These are phyloP conservation scores for Apoderus coryli DNA, from an alignment of 2,888 invertebrate genomes.

Conservation along the genomic window DNA sequence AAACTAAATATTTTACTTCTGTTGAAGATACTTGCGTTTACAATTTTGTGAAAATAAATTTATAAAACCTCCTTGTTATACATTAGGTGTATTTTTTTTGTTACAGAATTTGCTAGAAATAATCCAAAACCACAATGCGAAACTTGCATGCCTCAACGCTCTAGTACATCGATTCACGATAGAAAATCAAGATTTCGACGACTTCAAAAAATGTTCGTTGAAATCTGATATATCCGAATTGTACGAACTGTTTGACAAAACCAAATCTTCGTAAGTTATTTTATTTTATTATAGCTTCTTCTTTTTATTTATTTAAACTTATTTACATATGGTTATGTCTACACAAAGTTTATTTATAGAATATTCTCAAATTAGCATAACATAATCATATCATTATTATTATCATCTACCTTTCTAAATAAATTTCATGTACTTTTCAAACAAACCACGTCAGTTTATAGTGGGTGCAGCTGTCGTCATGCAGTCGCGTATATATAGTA, in stretches of 20 bases:
- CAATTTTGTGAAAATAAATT: background rate
- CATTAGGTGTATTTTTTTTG: slow-evolving; percentile 6
- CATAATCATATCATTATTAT: too few relatives aligned
- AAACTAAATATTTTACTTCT: too few relatives aligned
- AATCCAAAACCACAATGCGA: slow-evolving; percentile 40
- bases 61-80: background rate
- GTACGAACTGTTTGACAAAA: slow-evolving; percentile 55
- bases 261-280: slow-evolving; percentile 47
- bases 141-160: slow-evolving; percentile 42
- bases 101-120: slow-evolving; percentile 39
- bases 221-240: slow-evolving; percentile 52
- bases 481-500: slow-evolving; percentile 22
- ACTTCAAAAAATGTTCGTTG: slow-evolving; percentile 34
- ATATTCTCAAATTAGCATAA: too few relatives aligned
- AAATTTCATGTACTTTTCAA: slow-evolving; percentile 22
- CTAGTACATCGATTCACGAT: slow-evolving; percentile 42
- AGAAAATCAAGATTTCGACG: slow-evolving; percentile 32
- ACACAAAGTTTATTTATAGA: background rate
- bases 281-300: too few relatives aligned
- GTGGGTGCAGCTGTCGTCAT: slow-evolving; percentile 30
- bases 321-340: slow-evolving; percentile 1
- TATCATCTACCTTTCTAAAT: slow-evolving; percentile 16
- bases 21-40: too few relatives aligned
- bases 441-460: slow-evolving; percentile 25
- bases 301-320: slow-evolving; percentile 1